Evolutionary conservation across 2,888 invertebrate species (phyloP).

Genomic region (Callyntrura guangdongensis): DNA sequence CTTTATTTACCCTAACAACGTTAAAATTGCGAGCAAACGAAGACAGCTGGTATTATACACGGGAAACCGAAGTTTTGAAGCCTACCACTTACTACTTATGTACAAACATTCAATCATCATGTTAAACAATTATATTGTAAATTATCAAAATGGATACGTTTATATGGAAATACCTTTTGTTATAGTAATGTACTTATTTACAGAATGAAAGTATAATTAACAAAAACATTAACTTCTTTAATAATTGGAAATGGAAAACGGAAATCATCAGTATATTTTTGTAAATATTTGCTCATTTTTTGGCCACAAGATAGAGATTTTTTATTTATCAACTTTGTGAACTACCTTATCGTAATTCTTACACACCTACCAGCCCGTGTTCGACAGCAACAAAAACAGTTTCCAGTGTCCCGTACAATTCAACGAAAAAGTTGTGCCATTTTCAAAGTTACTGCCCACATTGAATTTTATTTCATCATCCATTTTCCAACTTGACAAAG

Average conservation of each 20-base stretch:
- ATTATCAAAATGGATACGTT: too few species aligned
- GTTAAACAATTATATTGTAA: too few species aligned
- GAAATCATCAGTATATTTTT: too few species aligned
- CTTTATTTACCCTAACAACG: background rate
- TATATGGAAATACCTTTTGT: background rate
- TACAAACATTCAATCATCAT: too few species aligned
- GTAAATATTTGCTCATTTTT: background rate
- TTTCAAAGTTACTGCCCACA: background rate
- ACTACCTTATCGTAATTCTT: slow-evolving; percentile 2
- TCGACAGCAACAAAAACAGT: background rate
- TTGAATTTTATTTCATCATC: background rate
- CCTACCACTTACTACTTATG: too few species aligned
- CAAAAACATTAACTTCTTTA: too few species aligned
- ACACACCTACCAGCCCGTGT: too few species aligned
- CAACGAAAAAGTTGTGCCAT: background rate
- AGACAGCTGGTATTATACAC: background rate
- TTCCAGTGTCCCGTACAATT: background rate
- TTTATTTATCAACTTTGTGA: background rate
- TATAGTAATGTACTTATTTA: background rate
- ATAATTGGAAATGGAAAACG: background rate
- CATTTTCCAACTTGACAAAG: background rate
- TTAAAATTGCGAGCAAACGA: too few species aligned
- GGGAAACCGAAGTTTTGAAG: too few species aligned
- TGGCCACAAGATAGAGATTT: background rate
- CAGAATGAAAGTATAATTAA: background rate